These are phyloP conservation scores for Paguma larvata DNA, from an alignment of 2,797 vertebrate genomes.

Conservation along the genomic window DNA sequence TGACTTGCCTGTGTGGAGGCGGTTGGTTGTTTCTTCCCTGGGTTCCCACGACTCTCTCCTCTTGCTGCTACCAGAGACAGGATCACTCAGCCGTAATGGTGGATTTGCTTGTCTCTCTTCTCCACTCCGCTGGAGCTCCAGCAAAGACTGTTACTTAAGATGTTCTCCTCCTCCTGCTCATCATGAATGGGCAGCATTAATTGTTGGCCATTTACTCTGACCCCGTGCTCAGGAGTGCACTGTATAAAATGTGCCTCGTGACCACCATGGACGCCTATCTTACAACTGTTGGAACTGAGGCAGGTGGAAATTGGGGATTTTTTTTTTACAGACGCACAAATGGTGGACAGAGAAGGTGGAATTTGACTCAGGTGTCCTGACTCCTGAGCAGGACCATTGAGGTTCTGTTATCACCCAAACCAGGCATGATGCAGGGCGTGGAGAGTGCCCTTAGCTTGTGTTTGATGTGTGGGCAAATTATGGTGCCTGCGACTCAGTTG, in stretches of 20 bases:
- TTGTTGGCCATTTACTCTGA: neutral
- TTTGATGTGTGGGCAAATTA: neutral
- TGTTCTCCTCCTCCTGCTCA: neutral
- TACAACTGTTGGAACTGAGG: neutral
- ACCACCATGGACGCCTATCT: neutral
- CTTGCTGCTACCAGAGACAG: neutral
- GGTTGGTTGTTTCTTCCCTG: fast-evolving
- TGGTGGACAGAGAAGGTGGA: fast-evolving
- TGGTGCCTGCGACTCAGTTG: no score
- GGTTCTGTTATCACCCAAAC: neutral
- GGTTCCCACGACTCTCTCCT: neutral
- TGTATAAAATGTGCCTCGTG: neutral
- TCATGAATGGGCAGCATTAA: neutral
- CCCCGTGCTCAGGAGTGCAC: neutral
- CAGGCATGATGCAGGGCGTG: neutral
- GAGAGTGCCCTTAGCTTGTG: neutral
- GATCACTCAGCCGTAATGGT: neutral
- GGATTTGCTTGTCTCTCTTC: neutral
- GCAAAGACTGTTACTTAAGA: neutral
- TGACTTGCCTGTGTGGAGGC: neutral
- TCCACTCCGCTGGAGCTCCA: neutral
- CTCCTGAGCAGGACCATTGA: neutral
- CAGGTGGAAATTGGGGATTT: neutral
- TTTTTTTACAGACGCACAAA: neutral
- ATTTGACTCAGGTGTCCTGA: neutral